Base-by-base conservation (phyloP, 2,113 vertebrate genomes). In the Xenus cinereus region DNA sequence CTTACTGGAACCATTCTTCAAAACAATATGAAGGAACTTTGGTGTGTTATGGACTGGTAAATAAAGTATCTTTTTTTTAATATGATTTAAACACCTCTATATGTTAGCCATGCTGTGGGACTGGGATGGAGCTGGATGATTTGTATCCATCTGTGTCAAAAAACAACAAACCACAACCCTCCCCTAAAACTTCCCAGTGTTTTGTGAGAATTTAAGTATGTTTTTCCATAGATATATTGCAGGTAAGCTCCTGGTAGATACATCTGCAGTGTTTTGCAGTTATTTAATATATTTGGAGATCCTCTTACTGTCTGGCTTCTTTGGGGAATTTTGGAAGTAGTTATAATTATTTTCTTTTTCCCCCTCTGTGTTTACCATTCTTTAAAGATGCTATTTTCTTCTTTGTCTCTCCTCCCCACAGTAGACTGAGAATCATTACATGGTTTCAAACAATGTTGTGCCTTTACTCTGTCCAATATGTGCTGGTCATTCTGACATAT, bases 21-120 rank as follows among this genome's bases (percentile, higher is more conserved):
- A 96, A 99, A 99, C 91, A 99, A 99, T 95, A 99, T 99, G 96
- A 99, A 99, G 72, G 99, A 99, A 75, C 98, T 99, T 89, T 99
- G 99, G 99, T 99, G 99, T 98, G 99, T 99, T 84, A 99, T 99
- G 98, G 99, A 99, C 98, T 99, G 99, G 99, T 99, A 93, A 96
- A 96, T 94, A 71, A 84, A 83, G 26, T 41, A 16, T n/a, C 13
- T 45, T 64, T 77, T 41, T 17, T 59, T 45, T n/a, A n/a, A 46
- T 63, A 28, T 43, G 3, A 26, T 60, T 73, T 62, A 35, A 89
- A 54, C 4, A 24, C 1, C 2, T 60, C 14, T 68, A 0, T 89
- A 8, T 72, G 3, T 87, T 94, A 68, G 41, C 22, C 3, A 3
- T 48, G 41, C 15, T 18, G 24, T 57, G 13, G 7, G 5, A 7